phyloP scores from a whole-genome alignment of 2,113 vertebrate genomes.

The Nycticebus coucang region DNA sequence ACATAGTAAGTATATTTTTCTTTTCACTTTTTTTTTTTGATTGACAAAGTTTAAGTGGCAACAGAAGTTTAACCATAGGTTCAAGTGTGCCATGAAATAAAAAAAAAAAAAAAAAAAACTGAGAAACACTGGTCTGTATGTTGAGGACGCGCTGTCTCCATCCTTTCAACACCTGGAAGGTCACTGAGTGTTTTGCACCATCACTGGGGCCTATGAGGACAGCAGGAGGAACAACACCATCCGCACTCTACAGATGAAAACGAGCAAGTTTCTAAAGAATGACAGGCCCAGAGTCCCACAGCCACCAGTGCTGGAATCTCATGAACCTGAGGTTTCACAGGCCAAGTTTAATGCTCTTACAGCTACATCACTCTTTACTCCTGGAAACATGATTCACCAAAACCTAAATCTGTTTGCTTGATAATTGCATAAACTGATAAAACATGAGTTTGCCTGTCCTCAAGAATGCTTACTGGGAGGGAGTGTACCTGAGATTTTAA shows the following conservation, averaged over 20 bases:
- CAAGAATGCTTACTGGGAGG: too few species aligned
- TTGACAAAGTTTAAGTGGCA: too few species aligned
- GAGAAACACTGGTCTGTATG: too few species aligned
- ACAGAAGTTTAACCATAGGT: too few species aligned
- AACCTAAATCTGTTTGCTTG: background rate
- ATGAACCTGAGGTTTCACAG: background rate
- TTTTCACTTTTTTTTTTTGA: too few species aligned
- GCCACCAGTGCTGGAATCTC: accelerated
- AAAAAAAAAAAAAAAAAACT: too few species aligned
- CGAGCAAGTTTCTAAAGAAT: too few species aligned
- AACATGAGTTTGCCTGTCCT: background rate
- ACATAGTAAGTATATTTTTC: too few species aligned
- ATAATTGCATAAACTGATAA: background rate
- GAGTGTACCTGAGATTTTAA: background rate
- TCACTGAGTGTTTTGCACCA: background rate
- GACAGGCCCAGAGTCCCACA: too few species aligned
- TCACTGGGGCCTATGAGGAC: background rate
- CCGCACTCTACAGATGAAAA: background rate
- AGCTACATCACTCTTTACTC: accelerated
- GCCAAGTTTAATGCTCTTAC: accelerated
- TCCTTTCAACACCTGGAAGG: background rate
- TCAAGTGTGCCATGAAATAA: too few species aligned
- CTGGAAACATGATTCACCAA: background rate
- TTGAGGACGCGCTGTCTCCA: too few species aligned
- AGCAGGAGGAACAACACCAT: background rate